A percentile compares a stretch with the other conserved stretches of the same genome.
Conservation (phyloP, 1,140 invertebrate genomes). For the Bombus impatiens region DNA sequence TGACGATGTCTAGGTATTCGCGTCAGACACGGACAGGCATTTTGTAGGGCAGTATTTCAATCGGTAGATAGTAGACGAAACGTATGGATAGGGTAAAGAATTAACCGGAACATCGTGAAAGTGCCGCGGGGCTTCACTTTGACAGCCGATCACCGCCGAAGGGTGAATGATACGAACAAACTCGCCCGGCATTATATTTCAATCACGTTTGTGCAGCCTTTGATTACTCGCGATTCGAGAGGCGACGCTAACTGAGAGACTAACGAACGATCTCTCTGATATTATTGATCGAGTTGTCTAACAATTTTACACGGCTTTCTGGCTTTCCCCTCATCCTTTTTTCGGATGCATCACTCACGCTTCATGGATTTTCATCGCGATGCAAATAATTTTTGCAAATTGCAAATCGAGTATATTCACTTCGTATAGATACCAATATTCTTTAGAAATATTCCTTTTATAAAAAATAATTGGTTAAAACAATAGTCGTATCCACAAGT, state of each 20-base stretch:
- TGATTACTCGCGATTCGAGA: conserved; percentile 69
- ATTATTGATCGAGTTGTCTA: conserved; percentile 69
- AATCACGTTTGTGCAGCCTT: conserved; percentile 69
- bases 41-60: conserved; percentile 62
- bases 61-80: conserved; percentile 44
- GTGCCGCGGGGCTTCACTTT: conserved; percentile 65
- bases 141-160: conserved; percentile 59
- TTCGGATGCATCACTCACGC: neutral
- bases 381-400: conserved; percentile 7
- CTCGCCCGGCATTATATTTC: conserved; percentile 68
- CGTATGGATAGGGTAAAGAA: conserved; percentile 63
- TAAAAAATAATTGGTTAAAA: neutral
- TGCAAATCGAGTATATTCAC: neutral
- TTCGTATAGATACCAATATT: neutral
- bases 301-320: conserved; percentile 63
- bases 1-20: neutral
- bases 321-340: conserved; percentile 5
- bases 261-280: conserved; percentile 70
- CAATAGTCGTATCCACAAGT: too few species aligned
- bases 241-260: conserved; percentile 63
- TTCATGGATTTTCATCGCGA: conserved; percentile 9
- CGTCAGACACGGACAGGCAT: neutral
- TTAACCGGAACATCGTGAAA: conserved; percentile 61
- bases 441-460: neutral
- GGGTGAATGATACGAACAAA: conserved; percentile 66